Conservation (phyloP, 2,113 vertebrate species). For the Rhadina sibilatrix region DNA sequence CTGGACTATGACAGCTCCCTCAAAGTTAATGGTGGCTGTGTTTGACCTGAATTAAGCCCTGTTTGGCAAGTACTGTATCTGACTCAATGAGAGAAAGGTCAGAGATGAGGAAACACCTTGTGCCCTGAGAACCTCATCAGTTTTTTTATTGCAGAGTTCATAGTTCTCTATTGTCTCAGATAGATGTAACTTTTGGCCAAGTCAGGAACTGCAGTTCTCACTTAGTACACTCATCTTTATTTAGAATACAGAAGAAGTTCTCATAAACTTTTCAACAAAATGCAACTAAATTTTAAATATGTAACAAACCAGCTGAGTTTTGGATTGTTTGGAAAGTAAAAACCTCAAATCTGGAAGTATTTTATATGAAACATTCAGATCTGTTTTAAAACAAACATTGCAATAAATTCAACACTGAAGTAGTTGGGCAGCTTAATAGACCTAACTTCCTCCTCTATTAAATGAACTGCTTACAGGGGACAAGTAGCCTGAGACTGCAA, state of each 20-base stretch:
- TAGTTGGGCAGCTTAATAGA: neutral
- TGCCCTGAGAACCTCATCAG: neutral
- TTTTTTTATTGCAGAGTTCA: neutral
- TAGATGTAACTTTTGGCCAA: neutral
- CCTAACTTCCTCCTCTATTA: neutral
- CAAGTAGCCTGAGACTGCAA: neutral
- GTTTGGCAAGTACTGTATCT: neutral
- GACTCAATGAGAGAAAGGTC: conserved; percentile 5
- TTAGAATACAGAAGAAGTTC: neutral
- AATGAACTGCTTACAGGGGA: neutral
- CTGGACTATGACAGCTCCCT: neutral
- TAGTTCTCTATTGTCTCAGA: neutral
- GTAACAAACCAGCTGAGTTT: neutral
- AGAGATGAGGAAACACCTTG: conserved; percentile 35
- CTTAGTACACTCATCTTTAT: neutral
- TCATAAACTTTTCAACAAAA: conserved; percentile 18
- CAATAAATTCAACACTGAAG: conserved; percentile 5
- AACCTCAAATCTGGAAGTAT: neutral
- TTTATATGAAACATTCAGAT: neutral
- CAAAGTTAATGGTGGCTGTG: neutral
- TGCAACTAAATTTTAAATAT: neutral
- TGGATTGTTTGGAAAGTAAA: neutral
- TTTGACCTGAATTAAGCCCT: neutral
- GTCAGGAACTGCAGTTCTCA: neutral
- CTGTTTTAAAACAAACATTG: neutral